A percentile compares a stretch with the other conserved stretches of the same genome.
phyloP scores from a whole-genome alignment of 2,888 invertebrate genomes.

The Melinaea menophilus region DNA sequence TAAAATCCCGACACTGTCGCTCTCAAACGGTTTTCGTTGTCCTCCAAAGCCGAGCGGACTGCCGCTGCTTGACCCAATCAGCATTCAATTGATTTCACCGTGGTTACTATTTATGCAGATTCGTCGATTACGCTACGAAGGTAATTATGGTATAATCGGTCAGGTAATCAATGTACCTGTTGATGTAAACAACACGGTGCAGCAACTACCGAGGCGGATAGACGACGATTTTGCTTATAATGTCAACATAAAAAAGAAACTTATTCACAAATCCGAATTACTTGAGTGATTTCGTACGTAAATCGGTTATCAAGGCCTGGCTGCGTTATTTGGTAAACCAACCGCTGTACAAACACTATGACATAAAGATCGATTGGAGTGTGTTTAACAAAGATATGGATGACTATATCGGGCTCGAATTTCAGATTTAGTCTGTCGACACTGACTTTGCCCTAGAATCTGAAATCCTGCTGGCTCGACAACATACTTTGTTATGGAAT shows the following conservation, averaged over 20 bases:
- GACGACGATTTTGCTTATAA: slow-evolving; percentile 45
- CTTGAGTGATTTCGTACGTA: slow-evolving; percentile 38
- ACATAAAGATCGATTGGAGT: slow-evolving; percentile 41
- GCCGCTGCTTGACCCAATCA: slow-evolving; percentile 43
- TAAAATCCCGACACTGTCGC: too few relatives aligned
- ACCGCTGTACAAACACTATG: slow-evolving; percentile 40
- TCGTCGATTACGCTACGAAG: slow-evolving; percentile 38
- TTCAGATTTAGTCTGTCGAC: slow-evolving; percentile 39
- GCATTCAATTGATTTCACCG: slow-evolving; percentile 46
- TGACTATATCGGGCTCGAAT: slow-evolving; percentile 32
- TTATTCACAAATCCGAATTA: slow-evolving; percentile 43
- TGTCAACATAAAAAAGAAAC: slow-evolving; percentile 43
- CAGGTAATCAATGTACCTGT: slow-evolving; percentile 55
- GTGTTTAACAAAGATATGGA: slow-evolving; percentile 30
- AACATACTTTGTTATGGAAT: slow-evolving; percentile 44
- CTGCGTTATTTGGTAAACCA: slow-evolving; percentile 36
- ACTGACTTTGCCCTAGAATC: slow-evolving; percentile 33
- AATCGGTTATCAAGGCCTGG: slow-evolving; percentile 41
- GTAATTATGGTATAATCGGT: slow-evolving; percentile 44
- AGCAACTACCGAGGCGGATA: slow-evolving; percentile 42
- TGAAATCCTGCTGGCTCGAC: slow-evolving; percentile 39
- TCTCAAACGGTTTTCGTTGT: too few relatives aligned
- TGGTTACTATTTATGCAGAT: slow-evolving; percentile 49
- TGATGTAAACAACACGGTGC: slow-evolving; percentile 43
- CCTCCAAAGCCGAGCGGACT: slow-evolving; percentile 21